Conservation (phyloP, 2,113 vertebrate genomes). For the Xenopus borealis region DNA sequence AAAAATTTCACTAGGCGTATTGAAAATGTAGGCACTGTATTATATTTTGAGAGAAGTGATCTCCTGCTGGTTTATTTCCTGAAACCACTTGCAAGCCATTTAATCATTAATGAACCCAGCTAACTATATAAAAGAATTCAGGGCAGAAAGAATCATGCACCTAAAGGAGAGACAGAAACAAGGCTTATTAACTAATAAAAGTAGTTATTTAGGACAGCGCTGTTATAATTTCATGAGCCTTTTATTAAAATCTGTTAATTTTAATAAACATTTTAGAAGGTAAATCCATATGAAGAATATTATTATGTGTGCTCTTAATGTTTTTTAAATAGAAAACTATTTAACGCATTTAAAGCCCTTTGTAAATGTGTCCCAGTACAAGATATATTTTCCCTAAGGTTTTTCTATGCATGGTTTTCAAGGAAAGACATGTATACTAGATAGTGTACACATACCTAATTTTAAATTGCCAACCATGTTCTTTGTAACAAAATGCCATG, state of each 20-base stretch:
- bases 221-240: neutral
- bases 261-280: neutral
- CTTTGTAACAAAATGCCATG: too few species aligned
- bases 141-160: neutral
- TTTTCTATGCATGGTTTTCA: too few species aligned
- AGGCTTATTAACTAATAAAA: neutral
- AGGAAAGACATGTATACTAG: too few species aligned
- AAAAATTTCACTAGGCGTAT: slow-evolving; percentile 28
- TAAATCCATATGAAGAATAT: too few species aligned
- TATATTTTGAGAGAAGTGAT: slow-evolving; percentile 37
- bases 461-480: too few species aligned
- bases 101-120: slow-evolving; percentile 42
- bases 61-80: slow-evolving; percentile 39
- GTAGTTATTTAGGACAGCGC: neutral
- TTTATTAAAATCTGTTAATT: slow-evolving; percentile 1
- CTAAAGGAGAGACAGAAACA: neutral
- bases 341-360: too few species aligned
- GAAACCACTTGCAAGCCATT: slow-evolving; percentile 40
- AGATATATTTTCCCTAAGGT: too few species aligned
- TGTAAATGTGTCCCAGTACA: too few species aligned
- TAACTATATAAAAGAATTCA: slow-evolving; percentile 26
- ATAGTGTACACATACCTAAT: too few species aligned
- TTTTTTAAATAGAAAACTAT: too few species aligned
- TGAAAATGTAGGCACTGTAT: slow-evolving; percentile 29
- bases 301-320: too few species aligned